Evolutionary conservation across 2,113 vertebrate species (phyloP).

Genomic region (Raphicerus campestris): DNA sequence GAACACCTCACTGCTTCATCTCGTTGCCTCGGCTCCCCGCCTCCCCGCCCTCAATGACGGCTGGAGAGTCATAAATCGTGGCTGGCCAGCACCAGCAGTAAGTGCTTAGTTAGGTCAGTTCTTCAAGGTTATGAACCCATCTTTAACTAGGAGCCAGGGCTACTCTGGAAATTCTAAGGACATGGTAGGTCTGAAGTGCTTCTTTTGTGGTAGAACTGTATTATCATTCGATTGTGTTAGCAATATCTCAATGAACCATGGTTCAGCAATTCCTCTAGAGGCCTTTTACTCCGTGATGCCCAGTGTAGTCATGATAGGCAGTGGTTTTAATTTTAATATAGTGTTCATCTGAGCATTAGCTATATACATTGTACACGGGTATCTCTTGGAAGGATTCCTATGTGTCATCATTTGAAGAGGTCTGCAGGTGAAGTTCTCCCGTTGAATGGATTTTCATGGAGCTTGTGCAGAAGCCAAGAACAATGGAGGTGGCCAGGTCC

Average conservation of each 20-base stretch:
- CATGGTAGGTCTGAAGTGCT: slow-evolving; percentile 61
- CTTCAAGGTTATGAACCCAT: slow-evolving; percentile 55
- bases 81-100: slow-evolving; percentile 59
- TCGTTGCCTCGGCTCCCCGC: background rate
- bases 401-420: slow-evolving; percentile 84
- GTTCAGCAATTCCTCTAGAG: slow-evolving; percentile 61
- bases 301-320: slow-evolving; percentile 74
- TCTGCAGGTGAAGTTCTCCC: slow-evolving; percentile 78
- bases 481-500: slow-evolving; percentile 62
- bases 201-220: slow-evolving; percentile 52
- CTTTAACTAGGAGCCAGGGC: slow-evolving; percentile 48
- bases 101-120: slow-evolving; percentile 30
- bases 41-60: slow-evolving; percentile 41
- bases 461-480: slow-evolving; percentile 73
- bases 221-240: slow-evolving; percentile 49
- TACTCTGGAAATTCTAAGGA: slow-evolving; percentile 50
- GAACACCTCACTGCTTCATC: slow-evolving; percentile 58
- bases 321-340: slow-evolving; percentile 76
- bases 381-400: slow-evolving; percentile 55
- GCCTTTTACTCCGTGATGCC: slow-evolving; percentile 66
- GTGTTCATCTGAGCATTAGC: slow-evolving; percentile 73
- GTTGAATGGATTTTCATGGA: slow-evolving; percentile 39
- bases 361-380: slow-evolving; percentile 79
- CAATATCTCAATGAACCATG: background rate
- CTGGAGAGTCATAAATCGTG: slow-evolving; percentile 36